Percentiles rank a stretch among this genome's conserved stretches.
Evolutionary conservation across 2,113 vertebrate species (phyloP).

Genomic region (Notarius quadriscutis): DNA sequence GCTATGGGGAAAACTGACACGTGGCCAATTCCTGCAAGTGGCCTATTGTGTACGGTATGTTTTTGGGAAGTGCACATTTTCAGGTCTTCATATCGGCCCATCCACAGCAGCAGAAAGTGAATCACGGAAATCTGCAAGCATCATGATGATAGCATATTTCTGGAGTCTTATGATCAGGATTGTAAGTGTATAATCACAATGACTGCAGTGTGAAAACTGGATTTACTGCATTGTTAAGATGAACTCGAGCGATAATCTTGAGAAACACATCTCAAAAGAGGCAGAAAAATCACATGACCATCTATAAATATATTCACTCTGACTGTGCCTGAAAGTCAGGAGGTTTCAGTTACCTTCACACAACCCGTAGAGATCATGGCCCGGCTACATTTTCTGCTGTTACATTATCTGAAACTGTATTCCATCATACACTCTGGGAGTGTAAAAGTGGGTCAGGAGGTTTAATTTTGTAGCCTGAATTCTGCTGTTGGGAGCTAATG

Average conservation of each 20-base stretch:
- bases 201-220: not conserved
- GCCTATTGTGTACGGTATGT: not conserved
- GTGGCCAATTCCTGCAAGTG: too few species aligned
- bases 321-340: not conserved
- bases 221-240: not conserved
- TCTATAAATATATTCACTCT: slow-evolving; percentile 11
- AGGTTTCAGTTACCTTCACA: not conserved
- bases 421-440: slow-evolving; percentile 15
- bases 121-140: not conserved
- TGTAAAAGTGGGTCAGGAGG: slow-evolving; percentile 66
- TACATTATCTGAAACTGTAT: slow-evolving; percentile 20
- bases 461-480: slow-evolving; percentile 62
- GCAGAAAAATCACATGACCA: too few species aligned
- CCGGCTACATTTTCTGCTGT: not conserved
- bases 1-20: too few species aligned
- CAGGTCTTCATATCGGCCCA: not conserved
- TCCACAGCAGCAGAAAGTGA: not conserved
- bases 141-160: not conserved
- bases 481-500: slow-evolving; percentile 54
- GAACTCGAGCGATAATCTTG: not conserved
- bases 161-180: not conserved
- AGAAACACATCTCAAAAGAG: not conserved
- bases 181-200: not conserved
- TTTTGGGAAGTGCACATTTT: not conserved
- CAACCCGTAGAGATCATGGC: not conserved